Evolutionary conservation across 2,113 vertebrate genomes (phyloP).

Genomic region (Burhinus oedicnemus): DNA sequence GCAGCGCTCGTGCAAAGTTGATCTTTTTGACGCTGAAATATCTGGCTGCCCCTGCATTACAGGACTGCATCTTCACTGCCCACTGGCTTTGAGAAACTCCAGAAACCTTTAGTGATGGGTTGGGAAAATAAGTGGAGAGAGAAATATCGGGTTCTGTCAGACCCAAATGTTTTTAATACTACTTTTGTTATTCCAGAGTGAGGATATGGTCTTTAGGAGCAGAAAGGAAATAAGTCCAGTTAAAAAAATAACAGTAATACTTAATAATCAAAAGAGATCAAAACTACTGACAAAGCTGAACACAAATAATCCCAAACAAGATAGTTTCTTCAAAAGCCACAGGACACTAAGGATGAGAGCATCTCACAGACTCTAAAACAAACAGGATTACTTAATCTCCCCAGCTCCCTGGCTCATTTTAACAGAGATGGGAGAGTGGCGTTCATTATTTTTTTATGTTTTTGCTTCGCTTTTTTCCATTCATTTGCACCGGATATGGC

Average conservation of each 20-base stretch:
- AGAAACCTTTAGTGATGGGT: background rate
- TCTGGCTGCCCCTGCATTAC: background rate
- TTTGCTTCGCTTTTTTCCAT: background rate
- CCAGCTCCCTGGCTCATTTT: background rate
- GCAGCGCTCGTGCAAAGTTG: background rate
- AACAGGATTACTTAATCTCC: background rate
- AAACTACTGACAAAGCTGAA: background rate
- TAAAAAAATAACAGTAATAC: background rate
- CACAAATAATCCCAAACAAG: background rate
- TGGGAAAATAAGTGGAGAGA: background rate
- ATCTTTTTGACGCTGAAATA: background rate
- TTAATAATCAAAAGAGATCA: background rate
- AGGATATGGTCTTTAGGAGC: background rate
- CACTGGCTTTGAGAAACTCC: background rate
- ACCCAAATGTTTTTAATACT: background rate
- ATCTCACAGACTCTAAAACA: background rate
- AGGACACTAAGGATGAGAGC: background rate
- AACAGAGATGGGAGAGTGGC: background rate
- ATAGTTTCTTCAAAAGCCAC: background rate
- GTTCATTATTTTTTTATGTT: background rate
- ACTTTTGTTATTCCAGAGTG: background rate
- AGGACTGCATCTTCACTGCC: background rate
- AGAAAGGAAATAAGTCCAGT: background rate
- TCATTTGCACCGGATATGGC: background rate
- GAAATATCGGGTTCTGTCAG: background rate